A percentile compares a stretch with the other conserved stretches of the same genome.
Conservation (phyloP, 2,797 vertebrate species). For the Coluber constrictor region DNA sequence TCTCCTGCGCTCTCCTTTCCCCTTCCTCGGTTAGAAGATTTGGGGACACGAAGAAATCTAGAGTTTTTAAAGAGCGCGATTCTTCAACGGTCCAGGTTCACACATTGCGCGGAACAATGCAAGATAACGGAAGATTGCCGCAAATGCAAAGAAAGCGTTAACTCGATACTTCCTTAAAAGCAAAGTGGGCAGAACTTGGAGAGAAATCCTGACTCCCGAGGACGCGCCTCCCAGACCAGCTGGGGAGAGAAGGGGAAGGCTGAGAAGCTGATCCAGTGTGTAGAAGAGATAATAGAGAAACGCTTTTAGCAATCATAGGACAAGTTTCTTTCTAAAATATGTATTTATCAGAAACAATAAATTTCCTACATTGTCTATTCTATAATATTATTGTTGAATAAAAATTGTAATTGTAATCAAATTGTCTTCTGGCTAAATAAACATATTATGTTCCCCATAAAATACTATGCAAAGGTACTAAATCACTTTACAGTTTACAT, state of each 20-base stretch:
- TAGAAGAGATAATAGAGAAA: background rate
- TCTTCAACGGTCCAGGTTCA: background rate
- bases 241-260: background rate
- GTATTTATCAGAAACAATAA: background rate
- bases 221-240: background rate
- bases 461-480: background rate
- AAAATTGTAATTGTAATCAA: background rate
- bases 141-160: background rate
- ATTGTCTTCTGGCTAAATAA: background rate
- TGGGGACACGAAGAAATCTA: background rate
- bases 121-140: background rate
- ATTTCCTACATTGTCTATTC: background rate
- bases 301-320: background rate
- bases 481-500: background rate
- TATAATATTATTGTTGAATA: background rate
- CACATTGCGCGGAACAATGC: background rate
- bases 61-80: background rate
- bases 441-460: background rate
- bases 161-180: background rate
- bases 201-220: background rate
- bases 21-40: background rate
- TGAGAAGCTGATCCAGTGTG: background rate
- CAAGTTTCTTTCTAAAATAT: background rate
- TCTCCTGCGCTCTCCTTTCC: background rate
- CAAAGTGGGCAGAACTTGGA: background rate